Percentiles rank a stretch among this genome's conserved stretches.
phyloP scores from a whole-genome alignment of 2,888 invertebrate genomes.

The Stenodera caucasica region DNA sequence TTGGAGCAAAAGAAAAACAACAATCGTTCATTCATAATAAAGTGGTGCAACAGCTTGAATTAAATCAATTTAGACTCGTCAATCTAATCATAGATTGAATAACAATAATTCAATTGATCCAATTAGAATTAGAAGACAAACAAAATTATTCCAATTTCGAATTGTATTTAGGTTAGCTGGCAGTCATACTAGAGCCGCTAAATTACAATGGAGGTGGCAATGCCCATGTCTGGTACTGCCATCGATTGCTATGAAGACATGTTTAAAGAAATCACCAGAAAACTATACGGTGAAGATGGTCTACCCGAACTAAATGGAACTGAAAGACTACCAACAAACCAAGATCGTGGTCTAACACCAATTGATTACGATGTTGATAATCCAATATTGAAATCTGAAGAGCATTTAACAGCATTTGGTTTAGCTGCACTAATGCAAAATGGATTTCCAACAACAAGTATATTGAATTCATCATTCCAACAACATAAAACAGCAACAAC shows the following conservation, averaged over 20 bases:
- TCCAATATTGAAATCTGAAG: constrained; percentile 66
- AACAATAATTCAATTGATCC: no score
- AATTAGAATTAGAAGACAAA: no score
- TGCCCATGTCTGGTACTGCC: constrained; percentile 63
- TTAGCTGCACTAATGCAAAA: constrained; percentile 77
- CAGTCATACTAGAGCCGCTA: constrained; percentile 23
- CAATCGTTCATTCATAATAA: not conserved
- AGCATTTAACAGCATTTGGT: constrained; percentile 73
- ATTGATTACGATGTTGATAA: constrained; percentile 59
- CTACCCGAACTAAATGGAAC: constrained; percentile 52
- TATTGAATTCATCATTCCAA: constrained; percentile 64
- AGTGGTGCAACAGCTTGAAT: not conserved
- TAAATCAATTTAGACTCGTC: not conserved
- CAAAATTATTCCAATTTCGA: not conserved
- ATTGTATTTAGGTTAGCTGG: constrained; percentile 18
- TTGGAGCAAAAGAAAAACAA: not conserved
- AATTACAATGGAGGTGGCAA: constrained; percentile 56
- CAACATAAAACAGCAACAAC: constrained; percentile 53
- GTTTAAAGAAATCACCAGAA: constrained; percentile 90
- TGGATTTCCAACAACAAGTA: constrained; percentile 69
- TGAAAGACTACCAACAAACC: constrained; percentile 46
- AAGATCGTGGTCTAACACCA: constrained; percentile 51
- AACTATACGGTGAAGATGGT: constrained; percentile 84
- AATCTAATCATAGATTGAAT: not conserved
- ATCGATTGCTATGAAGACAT: constrained; percentile 79